These are phyloP conservation scores for Erethizon dorsatum DNA, from an alignment of 2,797 vertebrate genomes.

Conservation along the genomic window DNA sequence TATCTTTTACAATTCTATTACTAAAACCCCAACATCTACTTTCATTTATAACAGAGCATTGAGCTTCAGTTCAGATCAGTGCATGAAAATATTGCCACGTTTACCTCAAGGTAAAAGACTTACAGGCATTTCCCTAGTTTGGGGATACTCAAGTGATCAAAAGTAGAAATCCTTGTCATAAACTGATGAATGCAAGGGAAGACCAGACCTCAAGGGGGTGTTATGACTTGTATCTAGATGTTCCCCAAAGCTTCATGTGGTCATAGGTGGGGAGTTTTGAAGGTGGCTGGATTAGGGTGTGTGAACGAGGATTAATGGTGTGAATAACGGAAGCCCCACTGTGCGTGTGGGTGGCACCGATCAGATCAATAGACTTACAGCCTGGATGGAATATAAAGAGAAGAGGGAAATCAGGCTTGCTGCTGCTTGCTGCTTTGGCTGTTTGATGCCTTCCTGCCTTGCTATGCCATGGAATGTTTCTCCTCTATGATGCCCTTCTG, in stretches of 20 bases:
- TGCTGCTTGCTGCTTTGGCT: background rate
- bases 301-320: background rate
- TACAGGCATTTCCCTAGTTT: background rate
- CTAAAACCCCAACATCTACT: background rate
- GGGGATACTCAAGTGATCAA: background rate
- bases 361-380: background rate
- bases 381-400: background rate
- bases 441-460: background rate
- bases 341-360: background rate
- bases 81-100: background rate
- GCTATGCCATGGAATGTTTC: background rate
- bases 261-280: background rate
- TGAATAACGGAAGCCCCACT: background rate
- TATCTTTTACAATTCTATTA: slow-evolving; percentile 24
- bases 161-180: background rate
- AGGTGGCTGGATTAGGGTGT: background rate
- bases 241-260: background rate
- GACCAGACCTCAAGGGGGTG: background rate
- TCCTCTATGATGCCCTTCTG: background rate
- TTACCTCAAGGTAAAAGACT: background rate
- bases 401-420: background rate
- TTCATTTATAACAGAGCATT: background rate
- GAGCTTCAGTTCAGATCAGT: background rate
- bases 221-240: background rate
- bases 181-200: background rate